A percentile compares a stretch with the other conserved stretches of the same genome.
Conservation (phyloP, 2,888 invertebrate species). For the Marronus borbonicus region DNA sequence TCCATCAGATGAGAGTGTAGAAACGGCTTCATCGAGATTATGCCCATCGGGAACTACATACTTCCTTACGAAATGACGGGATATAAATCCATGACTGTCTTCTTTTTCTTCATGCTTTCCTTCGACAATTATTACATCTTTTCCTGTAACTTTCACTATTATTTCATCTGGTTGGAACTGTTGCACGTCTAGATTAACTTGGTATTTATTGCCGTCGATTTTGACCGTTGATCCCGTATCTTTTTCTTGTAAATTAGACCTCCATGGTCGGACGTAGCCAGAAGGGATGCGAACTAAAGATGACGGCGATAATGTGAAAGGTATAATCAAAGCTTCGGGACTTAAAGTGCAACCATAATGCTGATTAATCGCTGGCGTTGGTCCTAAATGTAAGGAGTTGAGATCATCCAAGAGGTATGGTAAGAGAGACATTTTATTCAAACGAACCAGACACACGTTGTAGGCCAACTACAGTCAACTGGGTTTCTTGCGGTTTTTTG, state of each 20-base stretch:
- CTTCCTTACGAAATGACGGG: slow-evolving; percentile 82
- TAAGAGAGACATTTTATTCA: slow-evolving; percentile 70
- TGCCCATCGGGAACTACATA: slow-evolving; percentile 83
- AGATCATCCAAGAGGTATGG: slow-evolving; percentile 73
- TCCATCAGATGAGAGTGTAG: slow-evolving; percentile 84
- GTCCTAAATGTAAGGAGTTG: slow-evolving; percentile 68
- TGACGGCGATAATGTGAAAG: slow-evolving; percentile 50
- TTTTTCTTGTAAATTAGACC: slow-evolving; percentile 71
- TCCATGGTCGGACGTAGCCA: slow-evolving; percentile 70
- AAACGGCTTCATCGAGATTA: slow-evolving; percentile 80
- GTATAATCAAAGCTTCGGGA: slow-evolving; percentile 71
- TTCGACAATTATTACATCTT: slow-evolving; percentile 78
- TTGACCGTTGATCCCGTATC: slow-evolving; percentile 74
- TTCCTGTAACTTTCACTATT: slow-evolving; percentile 79
- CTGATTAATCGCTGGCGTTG: slow-evolving; percentile 72
- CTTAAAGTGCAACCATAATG: slow-evolving; percentile 73
- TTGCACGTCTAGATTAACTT: slow-evolving; percentile 81
- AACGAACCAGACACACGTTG: background rate
- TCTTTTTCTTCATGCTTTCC: slow-evolving; percentile 84
- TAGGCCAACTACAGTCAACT: slow-evolving; percentile 5
- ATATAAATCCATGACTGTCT: slow-evolving; percentile 82
- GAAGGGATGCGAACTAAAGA: slow-evolving; percentile 12
- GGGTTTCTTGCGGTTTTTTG: background rate
- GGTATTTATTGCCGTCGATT: slow-evolving; percentile 78
- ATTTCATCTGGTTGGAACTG: slow-evolving; percentile 85